phyloP scores from a whole-genome alignment of 1,140 invertebrate species.

The Dinoponera quadriceps region DNA sequence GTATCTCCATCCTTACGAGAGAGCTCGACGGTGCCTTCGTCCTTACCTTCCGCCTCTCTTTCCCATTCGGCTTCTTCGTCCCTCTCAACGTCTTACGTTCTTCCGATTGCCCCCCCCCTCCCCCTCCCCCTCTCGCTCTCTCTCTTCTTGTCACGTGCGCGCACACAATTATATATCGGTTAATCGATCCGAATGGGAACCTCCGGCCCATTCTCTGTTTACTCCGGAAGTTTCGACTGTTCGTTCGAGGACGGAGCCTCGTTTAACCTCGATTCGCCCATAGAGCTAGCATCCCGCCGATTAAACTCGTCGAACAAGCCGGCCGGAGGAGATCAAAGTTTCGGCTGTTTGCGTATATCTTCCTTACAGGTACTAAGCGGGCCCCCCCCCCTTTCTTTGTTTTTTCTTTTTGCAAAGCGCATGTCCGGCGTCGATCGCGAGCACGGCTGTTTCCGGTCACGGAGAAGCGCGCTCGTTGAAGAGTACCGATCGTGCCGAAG shows the following conservation, averaged over 20 bases:
- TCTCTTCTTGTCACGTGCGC: conserved; percentile 17
- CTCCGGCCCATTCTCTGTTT: conserved; percentile 57
- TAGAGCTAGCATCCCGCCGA: conserved; percentile 56
- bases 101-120: background rate
- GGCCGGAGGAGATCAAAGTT: conserved; percentile 26
- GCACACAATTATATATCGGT: conserved; percentile 49
- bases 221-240: conserved; percentile 55
- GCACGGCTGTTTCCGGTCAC: background rate
- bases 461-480: background rate
- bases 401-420: conserved; percentile 11
- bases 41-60: conserved; percentile 11
- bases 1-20: background rate
- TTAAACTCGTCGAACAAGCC: conserved; percentile 59
- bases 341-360: conserved; percentile 56
- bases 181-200: conserved; percentile 57
- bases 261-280: conserved; percentile 67
- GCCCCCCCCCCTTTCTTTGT: too few species aligned
- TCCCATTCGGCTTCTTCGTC: background rate
- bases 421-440: conserved; percentile 30
- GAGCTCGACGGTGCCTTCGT: background rate
- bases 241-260: conserved; percentile 33
- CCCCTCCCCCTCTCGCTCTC: background rate
- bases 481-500: background rate
- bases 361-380: conserved; percentile 13
- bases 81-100: background rate